phyloP scores from a whole-genome alignment of 2,797 vertebrate species.

The Myotis myotis region DNA sequence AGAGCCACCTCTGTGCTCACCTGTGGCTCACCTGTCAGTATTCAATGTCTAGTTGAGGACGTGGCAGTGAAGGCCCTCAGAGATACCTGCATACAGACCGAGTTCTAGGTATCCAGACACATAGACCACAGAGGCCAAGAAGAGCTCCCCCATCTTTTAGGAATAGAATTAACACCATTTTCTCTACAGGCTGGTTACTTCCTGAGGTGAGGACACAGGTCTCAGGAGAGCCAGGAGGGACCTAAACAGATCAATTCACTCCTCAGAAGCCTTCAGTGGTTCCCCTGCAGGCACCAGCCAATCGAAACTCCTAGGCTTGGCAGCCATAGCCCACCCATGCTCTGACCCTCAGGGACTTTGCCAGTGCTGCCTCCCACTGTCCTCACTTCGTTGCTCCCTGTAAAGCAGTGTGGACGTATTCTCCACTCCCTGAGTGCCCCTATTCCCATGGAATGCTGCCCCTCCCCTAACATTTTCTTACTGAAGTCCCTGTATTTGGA shows the following conservation, averaged over 20 bases:
- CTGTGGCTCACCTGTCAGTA: neutral
- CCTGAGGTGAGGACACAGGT: neutral
- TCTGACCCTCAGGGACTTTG: neutral
- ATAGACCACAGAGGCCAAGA: neutral
- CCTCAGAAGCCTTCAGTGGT: neutral
- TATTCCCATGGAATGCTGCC: neutral
- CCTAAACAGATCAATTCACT: neutral
- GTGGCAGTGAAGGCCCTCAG: neutral
- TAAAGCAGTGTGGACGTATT: neutral
- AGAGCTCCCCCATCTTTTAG: neutral
- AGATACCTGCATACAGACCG: neutral
- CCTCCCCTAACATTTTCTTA: neutral
- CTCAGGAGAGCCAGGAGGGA: neutral
- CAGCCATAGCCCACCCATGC: accelerated
- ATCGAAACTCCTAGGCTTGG: neutral
- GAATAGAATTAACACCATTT: neutral
- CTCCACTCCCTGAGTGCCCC: accelerated
- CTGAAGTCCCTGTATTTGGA: neutral
- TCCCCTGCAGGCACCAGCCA: neutral
- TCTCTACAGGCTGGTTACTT: neutral
- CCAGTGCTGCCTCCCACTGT: neutral
- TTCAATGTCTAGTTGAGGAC: neutral
- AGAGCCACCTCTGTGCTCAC: too few species aligned
- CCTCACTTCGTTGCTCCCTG: neutral
- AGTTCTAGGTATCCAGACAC: neutral